Conservation (phyloP, 2,113 vertebrate genomes). For the Elaphurus davidianus region DNA sequence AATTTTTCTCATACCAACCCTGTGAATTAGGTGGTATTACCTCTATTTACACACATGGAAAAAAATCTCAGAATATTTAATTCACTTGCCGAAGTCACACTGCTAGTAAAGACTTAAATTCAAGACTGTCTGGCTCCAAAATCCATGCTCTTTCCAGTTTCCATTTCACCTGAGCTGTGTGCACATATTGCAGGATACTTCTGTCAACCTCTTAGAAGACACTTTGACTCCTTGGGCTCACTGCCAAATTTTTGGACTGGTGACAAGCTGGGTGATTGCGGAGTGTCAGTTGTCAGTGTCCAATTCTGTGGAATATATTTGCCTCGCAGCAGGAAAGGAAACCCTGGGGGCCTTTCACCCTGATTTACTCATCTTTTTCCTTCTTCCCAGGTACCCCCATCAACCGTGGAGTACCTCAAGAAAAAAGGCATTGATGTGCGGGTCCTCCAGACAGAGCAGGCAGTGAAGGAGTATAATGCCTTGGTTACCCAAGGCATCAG, state of each 20-base stretch:
- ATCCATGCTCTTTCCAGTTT: not conserved
- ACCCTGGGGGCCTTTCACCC: not conserved
- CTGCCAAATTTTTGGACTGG: not conserved
- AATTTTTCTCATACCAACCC: not conserved
- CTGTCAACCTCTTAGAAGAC: not conserved
- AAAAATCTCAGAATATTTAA: not conserved
- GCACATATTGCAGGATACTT: not conserved
- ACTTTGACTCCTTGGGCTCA: not conserved
- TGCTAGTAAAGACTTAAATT: not conserved
- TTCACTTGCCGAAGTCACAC: not conserved
- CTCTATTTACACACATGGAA: not conserved
- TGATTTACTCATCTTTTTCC: not conserved
- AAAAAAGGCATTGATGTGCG: constrained; percentile 86
- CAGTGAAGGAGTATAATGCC: constrained; percentile 91
- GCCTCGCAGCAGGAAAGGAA: not conserved
- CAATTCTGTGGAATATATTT: not conserved
- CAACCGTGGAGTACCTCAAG: constrained; percentile 90
- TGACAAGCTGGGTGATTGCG: not conserved
- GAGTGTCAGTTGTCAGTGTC: not conserved
- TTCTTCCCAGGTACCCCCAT: constrained; percentile 85
- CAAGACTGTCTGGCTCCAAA: not conserved
- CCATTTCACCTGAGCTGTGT: not conserved
- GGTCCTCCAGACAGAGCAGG: constrained; percentile 92
- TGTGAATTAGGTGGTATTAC: not conserved
- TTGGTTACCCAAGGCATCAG: constrained; percentile 86